Conservation (phyloP, 2,113 vertebrate species). For the Drymodes brunneopygia region DNA sequence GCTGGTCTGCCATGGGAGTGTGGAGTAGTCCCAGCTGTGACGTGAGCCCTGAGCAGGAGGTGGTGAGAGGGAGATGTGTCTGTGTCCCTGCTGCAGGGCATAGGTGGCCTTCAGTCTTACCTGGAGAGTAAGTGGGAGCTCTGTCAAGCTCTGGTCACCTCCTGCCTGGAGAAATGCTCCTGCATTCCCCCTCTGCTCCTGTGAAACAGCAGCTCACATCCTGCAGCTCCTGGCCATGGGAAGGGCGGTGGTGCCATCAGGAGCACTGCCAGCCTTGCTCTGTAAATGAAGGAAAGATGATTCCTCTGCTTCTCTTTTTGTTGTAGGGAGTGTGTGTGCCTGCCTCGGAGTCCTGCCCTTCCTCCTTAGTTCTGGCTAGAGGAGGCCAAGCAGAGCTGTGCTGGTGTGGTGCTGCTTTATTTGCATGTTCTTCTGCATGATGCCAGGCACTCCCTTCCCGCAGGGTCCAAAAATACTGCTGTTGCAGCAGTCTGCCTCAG, state of each 20-base stretch:
- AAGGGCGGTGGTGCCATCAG: not conserved
- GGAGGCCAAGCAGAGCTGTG: not conserved
- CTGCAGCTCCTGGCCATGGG: not conserved
- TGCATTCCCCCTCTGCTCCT: not conserved
- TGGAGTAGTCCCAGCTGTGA: not conserved
- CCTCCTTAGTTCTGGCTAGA: not conserved
- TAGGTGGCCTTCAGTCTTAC: not conserved
- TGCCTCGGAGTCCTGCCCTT: not conserved
- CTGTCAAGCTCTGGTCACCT: not conserved
- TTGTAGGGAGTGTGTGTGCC: not conserved
- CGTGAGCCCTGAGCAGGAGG: not conserved
- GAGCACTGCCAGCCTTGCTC: not conserved
- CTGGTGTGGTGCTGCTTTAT: not conserved
- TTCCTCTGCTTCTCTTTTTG: not conserved
- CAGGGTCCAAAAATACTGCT: not conserved
- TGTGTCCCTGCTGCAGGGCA: not conserved
- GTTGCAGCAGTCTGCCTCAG: not conserved
- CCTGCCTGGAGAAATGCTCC: not conserved
- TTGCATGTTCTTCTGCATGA: not conserved
- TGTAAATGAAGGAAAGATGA: not conserved
- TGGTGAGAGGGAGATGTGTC: not conserved
- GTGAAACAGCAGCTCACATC: not conserved
- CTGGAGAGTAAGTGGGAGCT: not conserved
- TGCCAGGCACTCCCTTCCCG: not conserved
- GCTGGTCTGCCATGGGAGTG: not conserved